A percentile compares a stretch with the other conserved stretches of the same genome.
phyloP scores from a whole-genome alignment of 1,140 invertebrate species.

The Drosophila subobscura region DNA sequence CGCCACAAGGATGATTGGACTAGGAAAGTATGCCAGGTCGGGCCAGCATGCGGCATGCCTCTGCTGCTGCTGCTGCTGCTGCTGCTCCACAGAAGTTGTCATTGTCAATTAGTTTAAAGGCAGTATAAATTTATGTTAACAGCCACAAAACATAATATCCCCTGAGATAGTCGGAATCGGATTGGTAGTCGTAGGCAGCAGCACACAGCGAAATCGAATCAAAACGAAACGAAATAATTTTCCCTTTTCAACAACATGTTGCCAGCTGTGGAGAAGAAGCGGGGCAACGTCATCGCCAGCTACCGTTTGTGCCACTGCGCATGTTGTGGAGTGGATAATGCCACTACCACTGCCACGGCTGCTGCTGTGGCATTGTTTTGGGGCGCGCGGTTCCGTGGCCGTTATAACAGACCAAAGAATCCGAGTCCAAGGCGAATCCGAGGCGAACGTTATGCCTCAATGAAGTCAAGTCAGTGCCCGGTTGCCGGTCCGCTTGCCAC shows the following conservation, averaged over 20 bases:
- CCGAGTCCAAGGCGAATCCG: slow-evolving; percentile 8
- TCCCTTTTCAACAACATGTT: slow-evolving; percentile 53
- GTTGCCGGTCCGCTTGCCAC: neutral
- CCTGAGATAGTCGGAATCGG: slow-evolving; percentile 21
- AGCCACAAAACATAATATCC: slow-evolving; percentile 67
- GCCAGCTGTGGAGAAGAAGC: neutral
- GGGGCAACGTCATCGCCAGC: slow-evolving; percentile 17
- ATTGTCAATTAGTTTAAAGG: slow-evolving; percentile 75
- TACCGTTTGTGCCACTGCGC: slow-evolving; percentile 54
- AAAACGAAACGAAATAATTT: slow-evolving; percentile 51
- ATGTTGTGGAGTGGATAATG: neutral
- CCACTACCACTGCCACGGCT: slow-evolving; percentile 5
- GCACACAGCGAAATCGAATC: slow-evolving; percentile 16
- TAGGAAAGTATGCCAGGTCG: slow-evolving; percentile 61
- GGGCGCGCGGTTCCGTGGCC: slow-evolving; percentile 55
- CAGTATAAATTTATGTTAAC: slow-evolving; percentile 75
- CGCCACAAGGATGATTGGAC: slow-evolving; percentile 20
- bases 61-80: slow-evolving; percentile 18
- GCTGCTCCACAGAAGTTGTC: slow-evolving; percentile 61
- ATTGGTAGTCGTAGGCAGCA: neutral
- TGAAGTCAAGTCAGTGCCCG: slow-evolving; percentile 23
- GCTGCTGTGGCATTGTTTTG: slow-evolving; percentile 48
- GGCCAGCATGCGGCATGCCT: neutral
- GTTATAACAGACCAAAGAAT: slow-evolving; percentile 56
- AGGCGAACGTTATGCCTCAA: slow-evolving; percentile 49